Evolutionary conservation across 2,113 vertebrate genomes (phyloP), one percentile per base, ranked within the genome.

Genomic region (Percopsis transmontana): DNA sequence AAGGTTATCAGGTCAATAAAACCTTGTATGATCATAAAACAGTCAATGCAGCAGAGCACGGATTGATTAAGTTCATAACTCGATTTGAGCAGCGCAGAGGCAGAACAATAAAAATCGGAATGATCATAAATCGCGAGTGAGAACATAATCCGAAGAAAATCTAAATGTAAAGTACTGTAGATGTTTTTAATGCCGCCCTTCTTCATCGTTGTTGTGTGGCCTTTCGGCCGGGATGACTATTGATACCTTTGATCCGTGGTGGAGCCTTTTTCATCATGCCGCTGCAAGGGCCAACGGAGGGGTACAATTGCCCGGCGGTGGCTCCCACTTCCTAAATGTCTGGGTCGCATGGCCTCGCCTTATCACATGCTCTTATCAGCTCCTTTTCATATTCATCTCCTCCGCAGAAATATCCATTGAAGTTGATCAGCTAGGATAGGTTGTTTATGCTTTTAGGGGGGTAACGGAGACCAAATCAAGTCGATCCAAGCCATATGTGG

Each of bases 51-150:
- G 74, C 73, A 62, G 70, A 82, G 70, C 66, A 54, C 53, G 58
- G 75, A 87, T 89, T 90, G 89, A 91, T 91, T 90, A 90, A 87
- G 82, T 89, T 89, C 84, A 78, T 90, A 89, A 89, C 87, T 88
- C 74, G 78, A 89, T 90, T 90, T 85, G 80, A 89, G 77, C 64
- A 15, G 79, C 64, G 21, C 72, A 56, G 72, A 77, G 74, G 60
- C 60, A 13, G 54, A 74, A 81, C 75, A 58, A 85, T 91, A 89
- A 88, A 91, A 85, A 90, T 82, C 1, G 69, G 79, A 87, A 84
- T 70, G 76, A 71, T 70, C 69, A 83, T 91, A 90, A 91, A 89
- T 89, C 81, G 85, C 80, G 85, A 58, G 73, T 14, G 12, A 62
- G 44, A 59, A 81, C 80, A 82, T 87, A 85, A 90, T 88, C 75